phyloP scores from a whole-genome alignment of 1,140 invertebrate species.

The Nomia melanderi region DNA sequence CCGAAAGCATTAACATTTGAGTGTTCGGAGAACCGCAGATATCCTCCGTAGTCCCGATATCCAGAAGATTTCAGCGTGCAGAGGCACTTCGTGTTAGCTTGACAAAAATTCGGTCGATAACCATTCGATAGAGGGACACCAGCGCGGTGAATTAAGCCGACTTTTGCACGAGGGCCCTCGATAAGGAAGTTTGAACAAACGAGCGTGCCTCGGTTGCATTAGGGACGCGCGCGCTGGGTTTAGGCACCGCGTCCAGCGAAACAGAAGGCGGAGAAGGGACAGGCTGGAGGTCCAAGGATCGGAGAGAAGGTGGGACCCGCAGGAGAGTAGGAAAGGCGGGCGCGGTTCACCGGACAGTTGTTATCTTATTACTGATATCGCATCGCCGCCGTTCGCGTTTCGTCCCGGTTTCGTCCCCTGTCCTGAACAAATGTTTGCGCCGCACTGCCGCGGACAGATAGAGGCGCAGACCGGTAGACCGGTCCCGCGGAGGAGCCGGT shows the following conservation, averaged over 20 bases:
- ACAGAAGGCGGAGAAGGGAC: not conserved
- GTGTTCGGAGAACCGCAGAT: not conserved
- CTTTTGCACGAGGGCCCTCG: constrained; percentile 38
- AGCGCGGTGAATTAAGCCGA: not conserved
- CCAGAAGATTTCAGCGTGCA: constrained; percentile 7
- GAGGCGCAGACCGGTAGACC: constrained; percentile 52
- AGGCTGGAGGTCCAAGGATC: not conserved
- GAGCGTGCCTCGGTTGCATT: constrained; percentile 19
- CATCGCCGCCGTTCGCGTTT: constrained; percentile 54
- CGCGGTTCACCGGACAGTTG: constrained; percentile 59
- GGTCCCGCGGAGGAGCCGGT: constrained; percentile 57
- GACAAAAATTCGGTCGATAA: constrained; percentile 44
- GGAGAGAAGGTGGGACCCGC: constrained; percentile 28
- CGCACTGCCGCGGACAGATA: constrained; percentile 61
- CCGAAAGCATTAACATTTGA: no score
- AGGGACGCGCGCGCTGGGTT: not conserved
- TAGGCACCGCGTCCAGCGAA: not conserved
- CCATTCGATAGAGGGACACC: constrained; percentile 14
- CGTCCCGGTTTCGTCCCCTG: constrained; percentile 52
- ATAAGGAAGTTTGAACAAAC: constrained; percentile 67
- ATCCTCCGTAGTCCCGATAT: not conserved
- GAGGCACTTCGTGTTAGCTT: constrained; percentile 8
- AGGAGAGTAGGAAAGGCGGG: constrained; percentile 30
- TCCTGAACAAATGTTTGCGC: constrained; percentile 76
- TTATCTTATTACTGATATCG: constrained; percentile 76